Base-by-base conservation (phyloP, 2,888 invertebrate genomes). In the Zootermopsis nevadensis region DNA sequence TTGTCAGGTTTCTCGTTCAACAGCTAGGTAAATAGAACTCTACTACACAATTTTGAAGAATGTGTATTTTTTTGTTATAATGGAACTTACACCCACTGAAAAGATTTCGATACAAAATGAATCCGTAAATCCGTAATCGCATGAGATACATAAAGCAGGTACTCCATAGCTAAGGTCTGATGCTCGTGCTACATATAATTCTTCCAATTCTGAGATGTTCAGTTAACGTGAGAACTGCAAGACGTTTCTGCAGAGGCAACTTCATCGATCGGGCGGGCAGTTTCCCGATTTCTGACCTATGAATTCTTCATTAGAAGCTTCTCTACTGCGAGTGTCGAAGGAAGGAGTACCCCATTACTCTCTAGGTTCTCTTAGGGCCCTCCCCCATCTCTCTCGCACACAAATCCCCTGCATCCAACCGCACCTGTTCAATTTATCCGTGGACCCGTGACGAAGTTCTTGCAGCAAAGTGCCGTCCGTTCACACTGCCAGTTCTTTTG, bases 301-400 rank as follows among this genome's bases (percentile, higher is more conserved):
- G 81, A 81, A 81, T 81, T 81, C 81, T 81, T 81, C 81, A 81
- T 81, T 72, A 74, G 81, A 33, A 74, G 53, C 48, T 24, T 24
- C 67, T 67, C 60, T 35, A 12, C 38, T 53, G n/a, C n/a, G 35
- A 66, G 48, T 81, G 81, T 81, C 31, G 72, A 81, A 31, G 72
- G 72, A 31, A 69, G 67, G 42, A 30, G 42, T 72, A 53, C 53
- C 74, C 81, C 81, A 81, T 81, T 81, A 53, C 33, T 55, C 55
- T 55, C 48, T 12, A 48, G n/a, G n/a, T n/a, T 48, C 15, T 15
- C 48, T 19, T 15, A 48, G 19, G 42, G 30, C n/a, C 42, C 30
- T 77, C 42, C 48, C 38, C 76, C 3, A 19, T 35, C 35, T 72
- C 72, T 24, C 24, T 35, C 35, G 33, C 19, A 24, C 72, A 33